Conservation (phyloP, 2,797 vertebrate genomes). For the Masticophis lateralis region DNA sequence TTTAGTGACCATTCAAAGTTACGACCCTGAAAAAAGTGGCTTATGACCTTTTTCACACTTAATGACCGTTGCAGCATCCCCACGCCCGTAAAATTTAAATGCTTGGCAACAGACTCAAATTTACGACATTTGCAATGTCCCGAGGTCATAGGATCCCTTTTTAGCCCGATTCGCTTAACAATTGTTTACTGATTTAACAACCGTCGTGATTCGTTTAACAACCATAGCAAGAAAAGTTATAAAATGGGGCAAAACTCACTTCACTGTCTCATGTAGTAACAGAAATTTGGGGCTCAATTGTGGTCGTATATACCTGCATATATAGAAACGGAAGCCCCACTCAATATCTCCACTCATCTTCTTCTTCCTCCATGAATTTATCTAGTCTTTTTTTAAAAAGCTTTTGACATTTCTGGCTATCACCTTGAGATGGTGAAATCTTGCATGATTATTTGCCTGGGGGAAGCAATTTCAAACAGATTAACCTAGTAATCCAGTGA, state of each 20-base stretch:
- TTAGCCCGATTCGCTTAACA: background rate
- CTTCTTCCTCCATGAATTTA: background rate
- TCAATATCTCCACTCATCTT: background rate
- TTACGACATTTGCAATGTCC: background rate
- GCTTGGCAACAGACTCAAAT: background rate
- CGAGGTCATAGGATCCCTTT: background rate
- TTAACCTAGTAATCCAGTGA: background rate
- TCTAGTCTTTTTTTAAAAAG: background rate
- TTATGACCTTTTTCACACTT: background rate
- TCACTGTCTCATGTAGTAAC: background rate
- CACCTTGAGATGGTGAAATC: background rate
- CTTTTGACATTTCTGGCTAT: background rate
- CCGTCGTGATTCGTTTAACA: background rate
- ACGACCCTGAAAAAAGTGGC: background rate
- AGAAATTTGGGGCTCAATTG: background rate
- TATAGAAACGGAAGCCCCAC: background rate
- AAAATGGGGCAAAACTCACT: background rate
- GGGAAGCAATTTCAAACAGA: background rate
- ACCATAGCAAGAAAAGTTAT: background rate
- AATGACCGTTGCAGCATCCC: background rate
- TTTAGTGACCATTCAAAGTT: background rate
- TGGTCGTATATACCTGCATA: background rate
- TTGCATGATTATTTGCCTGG: background rate
- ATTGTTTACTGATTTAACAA: background rate
- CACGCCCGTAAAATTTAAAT: background rate